These are phyloP conservation scores for Ephialtes manifestator DNA, from an alignment of 2,888 invertebrate genomes.

Conservation along the genomic window DNA sequence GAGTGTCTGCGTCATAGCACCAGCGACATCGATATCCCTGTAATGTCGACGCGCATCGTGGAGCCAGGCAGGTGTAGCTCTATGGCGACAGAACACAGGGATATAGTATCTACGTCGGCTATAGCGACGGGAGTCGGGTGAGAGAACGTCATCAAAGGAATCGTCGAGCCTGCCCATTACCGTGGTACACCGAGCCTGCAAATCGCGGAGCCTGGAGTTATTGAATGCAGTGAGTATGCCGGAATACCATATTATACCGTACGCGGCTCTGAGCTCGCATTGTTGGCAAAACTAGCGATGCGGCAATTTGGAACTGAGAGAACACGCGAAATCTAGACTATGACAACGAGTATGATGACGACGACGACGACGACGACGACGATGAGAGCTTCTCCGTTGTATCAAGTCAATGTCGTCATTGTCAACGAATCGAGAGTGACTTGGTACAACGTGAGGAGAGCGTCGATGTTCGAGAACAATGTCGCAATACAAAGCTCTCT, in stretches of 20 bases:
- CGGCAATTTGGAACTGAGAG: conserved; percentile 70
- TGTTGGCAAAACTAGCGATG: conserved; percentile 74
- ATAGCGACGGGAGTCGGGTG: conserved; percentile 8
- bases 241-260: conserved; percentile 45
- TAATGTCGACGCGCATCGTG: conserved; percentile 30
- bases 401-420: conserved; percentile 73
- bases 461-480: conserved; percentile 22
- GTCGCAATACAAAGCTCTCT: conserved; percentile 58
- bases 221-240: conserved; percentile 25
- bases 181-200: conserved; percentile 49
- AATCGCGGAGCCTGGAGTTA: conserved; percentile 25
- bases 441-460: conserved; percentile 53
- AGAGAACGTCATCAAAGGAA: conserved; percentile 64
- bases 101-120: conserved; percentile 30
- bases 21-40: conserved; percentile 64
- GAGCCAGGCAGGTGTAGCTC: conserved; percentile 31
- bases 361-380: conserved; percentile 27
- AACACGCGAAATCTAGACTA: conserved; percentile 21
- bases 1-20: background rate
- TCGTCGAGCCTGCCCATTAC: conserved; percentile 53
- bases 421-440: conserved; percentile 69
- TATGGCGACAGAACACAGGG: conserved; percentile 34
- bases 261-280: conserved; percentile 68
- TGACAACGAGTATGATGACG: conserved; percentile 4
- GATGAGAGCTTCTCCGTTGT: conserved; percentile 55